Evolutionary conservation across 2,113 vertebrate genomes (phyloP).

Genomic region (Lophochroa leadbeateri): DNA sequence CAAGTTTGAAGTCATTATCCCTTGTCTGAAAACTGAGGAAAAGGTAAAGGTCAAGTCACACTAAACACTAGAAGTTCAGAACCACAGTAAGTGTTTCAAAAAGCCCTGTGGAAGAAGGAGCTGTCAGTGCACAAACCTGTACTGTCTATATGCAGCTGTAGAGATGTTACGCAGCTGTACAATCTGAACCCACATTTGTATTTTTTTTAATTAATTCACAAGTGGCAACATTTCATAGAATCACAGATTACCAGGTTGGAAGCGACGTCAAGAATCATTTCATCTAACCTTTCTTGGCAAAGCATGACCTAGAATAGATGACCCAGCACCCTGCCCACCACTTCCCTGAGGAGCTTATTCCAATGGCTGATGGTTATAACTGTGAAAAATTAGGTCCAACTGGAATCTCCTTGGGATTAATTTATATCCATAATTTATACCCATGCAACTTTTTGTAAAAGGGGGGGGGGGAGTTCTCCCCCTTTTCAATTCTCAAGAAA

Average conservation of each 20-base stretch:
- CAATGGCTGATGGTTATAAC: too few species aligned
- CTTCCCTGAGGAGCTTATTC: too few species aligned
- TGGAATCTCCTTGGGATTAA: too few species aligned
- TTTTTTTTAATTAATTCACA: background rate
- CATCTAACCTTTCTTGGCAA: too few species aligned
- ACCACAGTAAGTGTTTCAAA: background rate
- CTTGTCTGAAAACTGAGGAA: background rate
- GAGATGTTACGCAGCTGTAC: background rate
- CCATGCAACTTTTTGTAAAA: too few species aligned
- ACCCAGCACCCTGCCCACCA: too few species aligned
- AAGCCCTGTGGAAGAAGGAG: accelerated
- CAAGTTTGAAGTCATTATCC: too few species aligned
- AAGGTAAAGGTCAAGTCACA: background rate
- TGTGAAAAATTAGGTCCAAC: too few species aligned
- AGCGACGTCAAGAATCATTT: too few species aligned
- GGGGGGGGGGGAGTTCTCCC: too few species aligned
- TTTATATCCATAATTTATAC: too few species aligned
- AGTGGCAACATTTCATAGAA: background rate
- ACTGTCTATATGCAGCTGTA: background rate
- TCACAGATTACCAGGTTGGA: background rate
- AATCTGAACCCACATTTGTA: background rate
- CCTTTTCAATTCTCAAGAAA: background rate
- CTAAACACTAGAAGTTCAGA: background rate
- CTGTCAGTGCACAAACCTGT: background rate
- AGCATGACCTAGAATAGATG: too few species aligned